A percentile compares a stretch with the other conserved stretches of the same genome.
Conservation (phyloP, 35 echinoderm and acorn worm genomes). For the Amphiura filiformis region DNA sequence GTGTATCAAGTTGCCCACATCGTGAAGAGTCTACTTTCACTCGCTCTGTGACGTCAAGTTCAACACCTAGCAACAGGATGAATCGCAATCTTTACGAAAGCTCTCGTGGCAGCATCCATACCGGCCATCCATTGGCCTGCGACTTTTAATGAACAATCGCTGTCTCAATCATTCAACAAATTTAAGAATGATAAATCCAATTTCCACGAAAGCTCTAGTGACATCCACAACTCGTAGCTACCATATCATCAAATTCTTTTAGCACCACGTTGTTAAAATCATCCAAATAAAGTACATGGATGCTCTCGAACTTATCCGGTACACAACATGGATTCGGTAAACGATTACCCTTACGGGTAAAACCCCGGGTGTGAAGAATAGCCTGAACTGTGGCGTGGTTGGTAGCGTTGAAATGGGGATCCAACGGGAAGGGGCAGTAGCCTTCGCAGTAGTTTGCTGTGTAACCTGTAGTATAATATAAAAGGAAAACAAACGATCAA, state of each 20-base stretch:
- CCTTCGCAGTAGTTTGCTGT: constrained; percentile 90
- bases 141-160: too few species aligned
- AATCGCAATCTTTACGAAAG: too few species aligned
- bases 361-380: constrained; percentile 53
- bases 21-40: too few species aligned
- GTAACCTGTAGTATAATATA: constrained; percentile 57
- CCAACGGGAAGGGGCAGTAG: constrained; percentile 84
- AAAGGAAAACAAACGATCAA: neutral
- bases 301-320: constrained; percentile 61
- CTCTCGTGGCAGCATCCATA: too few species aligned
- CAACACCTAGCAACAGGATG: too few species aligned
- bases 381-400: constrained; percentile 93
- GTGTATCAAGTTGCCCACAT: too few species aligned
- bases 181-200: too few species aligned
- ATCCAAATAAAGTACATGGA: constrained; percentile 85
- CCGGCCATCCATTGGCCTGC: too few species aligned
- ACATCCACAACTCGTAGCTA: constrained; percentile 90
- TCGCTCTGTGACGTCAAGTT: too few species aligned
- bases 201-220: constrained; percentile 18
- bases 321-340: constrained; percentile 93
- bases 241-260: constrained; percentile 93
- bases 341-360: constrained; percentile 14
- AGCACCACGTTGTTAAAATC: constrained; percentile 79
- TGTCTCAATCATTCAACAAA: too few species aligned
- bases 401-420: constrained; percentile 93